phyloP scores from a whole-genome alignment of 1,140 invertebrate species.

The Marisa cornuarietis region DNA sequence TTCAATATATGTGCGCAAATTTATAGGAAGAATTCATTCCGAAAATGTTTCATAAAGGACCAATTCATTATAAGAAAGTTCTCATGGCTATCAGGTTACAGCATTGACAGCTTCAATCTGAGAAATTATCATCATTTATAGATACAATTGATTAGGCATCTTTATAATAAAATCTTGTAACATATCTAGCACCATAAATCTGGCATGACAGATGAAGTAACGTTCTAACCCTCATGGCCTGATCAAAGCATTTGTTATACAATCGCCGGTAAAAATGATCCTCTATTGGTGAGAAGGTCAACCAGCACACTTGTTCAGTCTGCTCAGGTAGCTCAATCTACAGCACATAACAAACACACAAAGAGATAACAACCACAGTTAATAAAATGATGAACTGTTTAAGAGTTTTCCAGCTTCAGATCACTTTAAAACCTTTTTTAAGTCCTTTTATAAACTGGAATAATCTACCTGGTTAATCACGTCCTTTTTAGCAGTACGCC shows the following conservation, averaged over 20 bases:
- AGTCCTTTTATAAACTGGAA: too few species aligned
- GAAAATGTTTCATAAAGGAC: too few species aligned
- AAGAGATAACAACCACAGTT: neutral
- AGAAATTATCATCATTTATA: neutral
- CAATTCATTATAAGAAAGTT: too few species aligned
- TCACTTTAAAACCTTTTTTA: neutral
- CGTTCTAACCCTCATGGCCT: constrained; percentile 24
- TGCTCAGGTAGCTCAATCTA: constrained; percentile 68
- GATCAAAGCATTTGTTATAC: constrained; percentile 64
- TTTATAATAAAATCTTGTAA: neutral
- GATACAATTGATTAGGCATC: neutral
- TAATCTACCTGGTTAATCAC: constrained; percentile 71
- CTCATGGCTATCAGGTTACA: too few species aligned
- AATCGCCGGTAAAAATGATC: constrained; percentile 72
- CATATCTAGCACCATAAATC: neutral
- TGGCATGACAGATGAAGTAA: neutral
- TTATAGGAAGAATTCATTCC: too few species aligned
- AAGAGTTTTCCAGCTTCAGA: too few species aligned
- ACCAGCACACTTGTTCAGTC: constrained; percentile 67
- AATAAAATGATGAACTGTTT: neutral
- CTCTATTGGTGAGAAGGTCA: constrained; percentile 73
- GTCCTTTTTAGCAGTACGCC: constrained; percentile 77
- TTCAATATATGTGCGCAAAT: too few species aligned
- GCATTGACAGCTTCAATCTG: too few species aligned
- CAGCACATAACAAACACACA: neutral